A percentile compares a stretch with the other conserved stretches of the same genome.
These are phyloP conservation scores for Neoarius graeffei DNA, from an alignment of 2,113 vertebrate species.

Conservation along the genomic window DNA sequence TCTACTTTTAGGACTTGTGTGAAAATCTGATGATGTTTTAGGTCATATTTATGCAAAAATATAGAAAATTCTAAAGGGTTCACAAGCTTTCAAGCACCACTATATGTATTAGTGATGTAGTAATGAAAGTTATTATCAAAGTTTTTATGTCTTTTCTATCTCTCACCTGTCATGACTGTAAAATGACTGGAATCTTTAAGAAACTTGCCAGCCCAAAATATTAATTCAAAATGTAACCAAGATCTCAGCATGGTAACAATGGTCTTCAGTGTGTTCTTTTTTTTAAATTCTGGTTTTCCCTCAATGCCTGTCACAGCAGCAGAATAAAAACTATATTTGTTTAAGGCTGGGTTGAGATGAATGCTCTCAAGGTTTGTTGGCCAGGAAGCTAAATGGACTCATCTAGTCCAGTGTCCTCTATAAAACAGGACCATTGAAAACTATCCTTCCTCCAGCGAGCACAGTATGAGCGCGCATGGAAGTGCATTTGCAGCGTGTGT, in stretches of 20 bases:
- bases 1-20: too few species aligned
- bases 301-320: neutral
- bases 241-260: neutral
- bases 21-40: too few species aligned
- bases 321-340: neutral
- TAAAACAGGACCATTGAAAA: conserved; percentile 19
- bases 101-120: neutral
- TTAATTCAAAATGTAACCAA: neutral
- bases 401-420: neutral
- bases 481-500: conserved; percentile 7
- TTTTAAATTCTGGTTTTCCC: neutral
- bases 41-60: too few species aligned
- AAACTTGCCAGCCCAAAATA: neutral
- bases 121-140: neutral
- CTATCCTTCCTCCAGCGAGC: neutral
- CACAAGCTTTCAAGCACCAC: too few species aligned
- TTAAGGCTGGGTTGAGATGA: conserved; percentile 7
- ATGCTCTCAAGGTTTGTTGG: conserved; percentile 8
- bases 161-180: neutral
- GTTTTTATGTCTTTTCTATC: neutral
- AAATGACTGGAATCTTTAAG: neutral
- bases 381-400: neutral
- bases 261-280: neutral
- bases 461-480: neutral
- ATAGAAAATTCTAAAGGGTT: too few species aligned